These are phyloP conservation scores for Drepana falcataria DNA, from an alignment of 2,888 invertebrate genomes.

Conservation along the genomic window DNA sequence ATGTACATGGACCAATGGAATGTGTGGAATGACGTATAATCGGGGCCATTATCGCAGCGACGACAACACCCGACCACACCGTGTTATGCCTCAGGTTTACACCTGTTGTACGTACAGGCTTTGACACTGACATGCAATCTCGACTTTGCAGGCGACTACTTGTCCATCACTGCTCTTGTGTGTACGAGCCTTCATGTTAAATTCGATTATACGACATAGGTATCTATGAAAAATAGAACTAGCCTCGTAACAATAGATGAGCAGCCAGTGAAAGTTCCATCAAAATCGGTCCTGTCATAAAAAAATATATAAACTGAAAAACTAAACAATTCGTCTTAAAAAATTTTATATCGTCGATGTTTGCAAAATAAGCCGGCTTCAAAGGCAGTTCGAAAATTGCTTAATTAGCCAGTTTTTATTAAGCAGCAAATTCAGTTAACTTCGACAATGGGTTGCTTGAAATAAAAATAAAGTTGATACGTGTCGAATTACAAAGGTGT, in stretches of 20 bases:
- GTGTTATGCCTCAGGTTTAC: slow-evolving; percentile 15
- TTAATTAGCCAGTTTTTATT: slow-evolving; percentile 75
- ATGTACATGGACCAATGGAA: slow-evolving; percentile 32
- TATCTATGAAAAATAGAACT: too few species aligned
- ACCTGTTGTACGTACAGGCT: neutral
- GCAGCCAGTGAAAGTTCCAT: too few species aligned
- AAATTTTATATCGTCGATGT: too few species aligned
- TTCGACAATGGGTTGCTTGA: slow-evolving; percentile 69
- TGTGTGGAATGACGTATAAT: slow-evolving; percentile 41
- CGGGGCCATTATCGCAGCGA: slow-evolving; percentile 39
- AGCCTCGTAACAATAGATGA: too few species aligned
- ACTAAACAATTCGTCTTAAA: too few species aligned
- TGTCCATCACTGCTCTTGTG: neutral
- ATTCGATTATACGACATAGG: too few species aligned
- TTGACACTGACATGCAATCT: neutral
- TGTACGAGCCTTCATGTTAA: too few species aligned
- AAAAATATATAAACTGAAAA: too few species aligned
- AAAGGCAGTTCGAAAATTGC: slow-evolving; percentile 68
- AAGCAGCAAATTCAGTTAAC: slow-evolving; percentile 75
- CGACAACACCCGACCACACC: slow-evolving; percentile 38
- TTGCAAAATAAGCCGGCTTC: slow-evolving; percentile 45
- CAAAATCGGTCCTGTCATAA: too few species aligned
- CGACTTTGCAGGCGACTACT: neutral
- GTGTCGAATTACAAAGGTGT: slow-evolving; percentile 76
- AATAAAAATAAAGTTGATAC: slow-evolving; percentile 74